Conservation (phyloP, 2,113 vertebrate genomes). For the Menidia beryllina region DNA sequence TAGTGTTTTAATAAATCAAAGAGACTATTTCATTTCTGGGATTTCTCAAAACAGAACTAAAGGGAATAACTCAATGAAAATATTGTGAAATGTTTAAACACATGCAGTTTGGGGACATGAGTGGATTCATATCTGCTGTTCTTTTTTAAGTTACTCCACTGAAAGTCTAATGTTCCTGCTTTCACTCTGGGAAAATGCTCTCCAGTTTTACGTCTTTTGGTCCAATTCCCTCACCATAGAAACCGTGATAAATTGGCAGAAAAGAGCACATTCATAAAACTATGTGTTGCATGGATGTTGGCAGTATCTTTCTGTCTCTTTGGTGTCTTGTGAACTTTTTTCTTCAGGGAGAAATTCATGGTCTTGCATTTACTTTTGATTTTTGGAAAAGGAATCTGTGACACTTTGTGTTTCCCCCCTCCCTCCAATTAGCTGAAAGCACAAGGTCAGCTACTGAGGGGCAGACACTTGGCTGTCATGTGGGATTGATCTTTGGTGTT, state of each 20-base stretch:
- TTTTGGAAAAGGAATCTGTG: slow-evolving; percentile 13
- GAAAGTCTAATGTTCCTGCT: slow-evolving; percentile 2
- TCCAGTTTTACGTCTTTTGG: slow-evolving; percentile 2
- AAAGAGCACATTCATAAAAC: background rate
- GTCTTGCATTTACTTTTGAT: slow-evolving; percentile 17
- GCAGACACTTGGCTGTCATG: slow-evolving; percentile 54
- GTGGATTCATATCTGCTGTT: slow-evolving; percentile 12
- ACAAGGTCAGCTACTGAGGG: slow-evolving; percentile 61
- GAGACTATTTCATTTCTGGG: slow-evolving; percentile 22
- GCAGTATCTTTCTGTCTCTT: background rate
- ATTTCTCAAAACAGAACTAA: slow-evolving; percentile 22
- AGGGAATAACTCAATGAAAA: slow-evolving; percentile 8
- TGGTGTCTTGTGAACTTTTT: slow-evolving; percentile 1
- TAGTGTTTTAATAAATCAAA: slow-evolving; percentile 13
- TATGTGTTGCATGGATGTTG: background rate
- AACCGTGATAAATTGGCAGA: no score
- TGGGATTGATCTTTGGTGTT: slow-evolving; percentile 50
- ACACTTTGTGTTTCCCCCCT: slow-evolving; percentile 25
- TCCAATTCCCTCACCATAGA: background rate
- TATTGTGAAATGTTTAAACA: slow-evolving; percentile 25
- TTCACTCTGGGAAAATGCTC: background rate
- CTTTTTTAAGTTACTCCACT: slow-evolving; percentile 4
- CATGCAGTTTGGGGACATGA: slow-evolving; percentile 1
- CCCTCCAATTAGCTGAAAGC: slow-evolving; percentile 32
- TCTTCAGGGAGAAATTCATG: background rate